Evolutionary conservation across 2,797 vertebrate genomes (phyloP).

Genomic region (Gallinago stenura): DNA sequence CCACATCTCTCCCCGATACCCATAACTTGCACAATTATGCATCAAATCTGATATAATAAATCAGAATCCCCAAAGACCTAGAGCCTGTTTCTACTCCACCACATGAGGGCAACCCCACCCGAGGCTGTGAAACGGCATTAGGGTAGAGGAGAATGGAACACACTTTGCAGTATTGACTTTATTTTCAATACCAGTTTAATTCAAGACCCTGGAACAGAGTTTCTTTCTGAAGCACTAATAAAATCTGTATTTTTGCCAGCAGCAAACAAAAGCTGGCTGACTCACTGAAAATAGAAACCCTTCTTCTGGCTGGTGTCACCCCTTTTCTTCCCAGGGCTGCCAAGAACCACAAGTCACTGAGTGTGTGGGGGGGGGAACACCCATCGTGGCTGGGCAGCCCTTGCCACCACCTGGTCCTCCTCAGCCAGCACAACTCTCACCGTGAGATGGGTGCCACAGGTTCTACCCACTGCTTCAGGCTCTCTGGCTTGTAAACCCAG

Average conservation of each 20-base stretch:
- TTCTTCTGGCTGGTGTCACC: background rate
- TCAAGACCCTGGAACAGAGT: background rate
- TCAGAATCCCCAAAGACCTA: background rate
- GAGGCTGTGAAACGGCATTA: background rate
- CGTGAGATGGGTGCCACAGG: fast-evolving
- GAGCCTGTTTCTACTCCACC: background rate
- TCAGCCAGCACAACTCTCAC: background rate
- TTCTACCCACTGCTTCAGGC: background rate
- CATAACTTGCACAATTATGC: background rate
- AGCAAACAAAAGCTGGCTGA: background rate
- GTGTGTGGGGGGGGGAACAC: background rate
- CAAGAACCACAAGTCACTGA: constrained; percentile 8
- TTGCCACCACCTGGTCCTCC: background rate
- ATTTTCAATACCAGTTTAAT: too few relatives aligned
- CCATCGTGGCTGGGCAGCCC: background rate
- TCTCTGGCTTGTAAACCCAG: background rate
- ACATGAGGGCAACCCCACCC: background rate
- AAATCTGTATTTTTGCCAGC: constrained; percentile 64
- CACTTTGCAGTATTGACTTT: background rate
- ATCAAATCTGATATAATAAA: background rate
- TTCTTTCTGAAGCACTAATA: constrained; percentile 27
- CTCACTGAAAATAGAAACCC: constrained; percentile 32
- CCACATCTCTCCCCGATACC: background rate
- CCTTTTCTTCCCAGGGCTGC: constrained; percentile 8
- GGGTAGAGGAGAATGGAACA: background rate